Percentiles rank a stretch among this genome's conserved stretches.
Conservation (phyloP, 2,797 vertebrate genomes). For the Neosilurus mollespiculum region DNA sequence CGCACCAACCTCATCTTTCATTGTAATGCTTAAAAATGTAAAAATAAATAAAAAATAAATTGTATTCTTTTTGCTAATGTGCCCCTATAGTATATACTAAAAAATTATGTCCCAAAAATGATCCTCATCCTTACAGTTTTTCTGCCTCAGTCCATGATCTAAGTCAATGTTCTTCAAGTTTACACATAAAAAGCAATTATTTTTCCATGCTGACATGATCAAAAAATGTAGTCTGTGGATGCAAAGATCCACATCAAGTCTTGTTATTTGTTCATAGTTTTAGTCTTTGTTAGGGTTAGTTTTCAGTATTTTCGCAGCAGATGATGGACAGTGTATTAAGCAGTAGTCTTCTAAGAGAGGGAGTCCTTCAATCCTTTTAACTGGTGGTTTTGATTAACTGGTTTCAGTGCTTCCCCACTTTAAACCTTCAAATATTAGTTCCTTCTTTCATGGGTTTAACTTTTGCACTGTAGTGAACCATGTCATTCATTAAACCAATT, state of each 20-base stretch:
- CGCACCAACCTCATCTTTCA: too few species aligned
- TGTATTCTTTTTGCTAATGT: background rate
- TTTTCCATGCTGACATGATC: background rate
- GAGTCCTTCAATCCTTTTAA: constrained; percentile 39
- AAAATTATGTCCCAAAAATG: too few species aligned
- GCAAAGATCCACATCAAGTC: constrained; percentile 6
- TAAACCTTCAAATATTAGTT: background rate
- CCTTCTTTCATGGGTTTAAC: background rate
- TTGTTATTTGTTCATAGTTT: background rate
- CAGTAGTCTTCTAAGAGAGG: background rate
- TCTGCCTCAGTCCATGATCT: background rate
- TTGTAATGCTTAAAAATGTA: too few species aligned
- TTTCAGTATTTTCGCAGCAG: background rate
- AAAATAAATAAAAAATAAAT: too few species aligned
- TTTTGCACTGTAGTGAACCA: background rate
- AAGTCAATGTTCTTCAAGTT: background rate
- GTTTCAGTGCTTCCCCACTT: background rate
- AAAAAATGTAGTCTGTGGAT: background rate
- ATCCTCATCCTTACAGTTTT: background rate
- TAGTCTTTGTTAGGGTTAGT: constrained; percentile 4
- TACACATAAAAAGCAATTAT: constrained; percentile 1
- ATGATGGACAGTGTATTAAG: constrained; percentile 13
- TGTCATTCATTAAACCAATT: background rate
- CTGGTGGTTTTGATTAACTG: constrained; percentile 28
- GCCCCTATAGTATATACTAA: too few species aligned